A percentile compares a stretch with the other conserved stretches of the same genome.
phyloP scores from a whole-genome alignment of 2,888 invertebrate species.

The Lochmaea crataegi region DNA sequence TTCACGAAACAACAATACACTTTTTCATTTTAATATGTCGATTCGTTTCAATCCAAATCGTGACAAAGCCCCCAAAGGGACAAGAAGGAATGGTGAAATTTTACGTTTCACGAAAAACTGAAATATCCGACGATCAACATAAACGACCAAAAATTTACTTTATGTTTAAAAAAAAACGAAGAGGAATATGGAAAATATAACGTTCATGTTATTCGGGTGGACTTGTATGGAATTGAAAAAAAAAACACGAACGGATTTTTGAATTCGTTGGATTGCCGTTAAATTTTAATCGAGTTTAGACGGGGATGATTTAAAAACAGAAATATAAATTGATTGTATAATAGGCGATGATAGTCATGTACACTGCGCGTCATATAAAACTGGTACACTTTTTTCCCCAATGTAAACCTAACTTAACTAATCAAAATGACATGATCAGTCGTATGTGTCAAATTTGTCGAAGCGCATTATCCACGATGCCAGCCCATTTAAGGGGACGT shows the following conservation, averaged over 20 bases:
- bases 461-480: too few species aligned
- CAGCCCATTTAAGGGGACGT: too few species aligned
- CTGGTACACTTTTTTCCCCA: too few species aligned
- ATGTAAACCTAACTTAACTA: too few species aligned
- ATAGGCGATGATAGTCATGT: background rate
- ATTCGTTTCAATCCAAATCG: background rate
- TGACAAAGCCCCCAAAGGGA: background rate
- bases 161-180: background rate
- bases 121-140: background rate
- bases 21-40: background rate
- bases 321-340: background rate
- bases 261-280: background rate
- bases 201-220: background rate
- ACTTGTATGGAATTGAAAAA: background rate
- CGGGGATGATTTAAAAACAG: background rate
- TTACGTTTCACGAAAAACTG: background rate
- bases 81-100: background rate
- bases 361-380: too few species aligned
- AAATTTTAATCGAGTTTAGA: conserved; percentile 1
- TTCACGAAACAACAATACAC: too few species aligned
- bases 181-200: background rate
- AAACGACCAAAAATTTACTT: background rate
- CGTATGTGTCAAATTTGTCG: too few species aligned
- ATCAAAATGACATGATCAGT: too few species aligned
- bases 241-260: background rate